Evolutionary conservation across 2,113 vertebrate genomes (phyloP), one percentile per base, ranked within the genome.

Genomic region (Ursus arctos): DNA sequence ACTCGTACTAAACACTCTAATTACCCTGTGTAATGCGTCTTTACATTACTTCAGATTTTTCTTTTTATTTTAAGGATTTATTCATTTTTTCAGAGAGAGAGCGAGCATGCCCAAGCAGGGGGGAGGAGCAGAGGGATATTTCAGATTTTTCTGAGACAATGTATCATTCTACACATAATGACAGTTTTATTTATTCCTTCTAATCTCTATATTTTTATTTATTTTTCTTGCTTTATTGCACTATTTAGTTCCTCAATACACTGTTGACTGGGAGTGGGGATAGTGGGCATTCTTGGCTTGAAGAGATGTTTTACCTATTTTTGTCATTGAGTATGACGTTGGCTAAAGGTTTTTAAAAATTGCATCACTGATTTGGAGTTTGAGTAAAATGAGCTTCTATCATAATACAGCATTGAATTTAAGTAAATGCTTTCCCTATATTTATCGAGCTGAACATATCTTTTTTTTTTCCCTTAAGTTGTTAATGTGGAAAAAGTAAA

Each of bases 201-300:
- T 57, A 19, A 24, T 51, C 6, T n/a, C 4, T 14, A 0, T 83
- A 14, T 31, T 31, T 65, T 74, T 18, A n/a, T 74, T 79, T 72
- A 0, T 43, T 96, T 97, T 97, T 97, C 94, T 72, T 96, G 61
- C 81, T 76, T 22, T 65, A 87, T 61, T 84, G 15, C 61, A 59
- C 18, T 51, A 2, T 63, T 57, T 31, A 47, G 6, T 9, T 76
- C n/a, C 55, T 88, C 21, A 47, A 2, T 1, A 15, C 19, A 87
- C 16, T 6, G 4, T 10, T 47, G 57, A 71, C 47, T 6, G 76
- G 6, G 69, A 77, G 13, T 6, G 2, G 1, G 4, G 24, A 11
- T 3, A n/a, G 6, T 1, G 0, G 15, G 4, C 4, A 40, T 43
- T n/a, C 55, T 74, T 26, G 57, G 11, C 79, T 83, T 69, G 26